Conservation (phyloP, 2,797 vertebrate genomes). For the Microctenopoma steveboyesi region DNA sequence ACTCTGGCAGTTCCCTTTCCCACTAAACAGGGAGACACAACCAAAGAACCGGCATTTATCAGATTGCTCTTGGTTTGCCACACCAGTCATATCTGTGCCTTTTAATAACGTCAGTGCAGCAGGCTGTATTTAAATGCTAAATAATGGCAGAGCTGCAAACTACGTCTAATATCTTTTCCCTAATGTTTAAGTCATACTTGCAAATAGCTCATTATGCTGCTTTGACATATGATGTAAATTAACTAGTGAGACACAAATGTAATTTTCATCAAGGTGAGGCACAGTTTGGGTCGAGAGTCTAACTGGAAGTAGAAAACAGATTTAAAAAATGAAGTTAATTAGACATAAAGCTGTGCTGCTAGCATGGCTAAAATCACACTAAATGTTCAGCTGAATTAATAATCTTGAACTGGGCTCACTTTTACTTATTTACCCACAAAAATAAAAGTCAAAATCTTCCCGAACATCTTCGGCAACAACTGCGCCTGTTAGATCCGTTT, state of each 20-base stretch:
- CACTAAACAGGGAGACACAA: conserved; percentile 49
- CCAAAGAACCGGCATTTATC: conserved; percentile 55
- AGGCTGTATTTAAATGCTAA: conserved; percentile 36
- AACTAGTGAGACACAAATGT: conserved; percentile 10
- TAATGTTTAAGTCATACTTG: conserved; percentile 3
- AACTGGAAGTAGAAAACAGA: background rate
- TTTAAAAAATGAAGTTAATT: background rate
- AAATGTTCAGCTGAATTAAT: background rate
- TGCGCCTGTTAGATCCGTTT: no score
- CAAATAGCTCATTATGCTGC: background rate
- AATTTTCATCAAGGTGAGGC: background rate
- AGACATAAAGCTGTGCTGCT: background rate
- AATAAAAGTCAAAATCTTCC: background rate
- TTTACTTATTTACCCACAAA: background rate
- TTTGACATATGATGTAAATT: conserved; percentile 15
- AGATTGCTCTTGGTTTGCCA: conserved; percentile 50
- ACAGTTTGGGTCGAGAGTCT: background rate
- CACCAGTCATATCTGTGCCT: conserved; percentile 44
- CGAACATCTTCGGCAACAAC: background rate
- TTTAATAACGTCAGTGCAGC: conserved; percentile 50
- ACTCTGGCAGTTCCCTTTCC: conserved; percentile 46
- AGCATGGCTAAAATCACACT: background rate
- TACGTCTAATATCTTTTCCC: conserved; percentile 2
- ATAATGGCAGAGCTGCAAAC: conserved; percentile 14
- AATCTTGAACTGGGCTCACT: background rate